Evolutionary conservation across 2,113 vertebrate species (phyloP), one percentile per base, ranked within the genome.

Genomic region (Eonycteris spelaea): DNA sequence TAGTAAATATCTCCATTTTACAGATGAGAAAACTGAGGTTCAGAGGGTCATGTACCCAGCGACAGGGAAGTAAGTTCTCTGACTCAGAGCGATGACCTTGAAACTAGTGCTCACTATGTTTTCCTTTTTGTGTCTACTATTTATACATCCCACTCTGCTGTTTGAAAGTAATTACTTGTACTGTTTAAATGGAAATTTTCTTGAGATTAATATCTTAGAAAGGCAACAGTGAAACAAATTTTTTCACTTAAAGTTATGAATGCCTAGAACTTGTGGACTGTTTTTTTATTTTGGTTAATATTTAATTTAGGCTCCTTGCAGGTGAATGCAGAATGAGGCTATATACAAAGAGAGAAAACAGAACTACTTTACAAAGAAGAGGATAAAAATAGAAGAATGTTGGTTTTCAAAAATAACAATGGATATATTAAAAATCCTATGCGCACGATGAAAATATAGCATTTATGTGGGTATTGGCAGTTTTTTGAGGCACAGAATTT

Each of bases 241-340:
- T 77, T 8, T 48, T 61, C 55, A 38, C 30, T 55, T 74, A 28
- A 63, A 45, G 43, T 63, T 65, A 30, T 35, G 10, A 77, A 83
- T 83, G 63, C n/a, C 70, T 45, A 75, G 30, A 70, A 9, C 51
- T 90, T 83, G 26, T 55, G 19, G 35, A 38, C 26, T 19, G 10
- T 35, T 45, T 43, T 89, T 91, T 92, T 57, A 68, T 78, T 89
- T 96, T 63, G 40, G 51, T 94, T 95, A 95, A 80, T 80, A 87
- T 94, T 94, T 95, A 57, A 96, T 86, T 89, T 78, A 68, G 92
- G 7, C 12, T 95, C 48, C 70, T 94, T 80, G 45, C 59, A 74
- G 26, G n/a, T 55, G 74, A 86, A 95, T 73, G 26, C 21, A 91
- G 91, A 80, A 57, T 77, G n/a, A 75, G 30, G 38, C 35, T 63